These are phyloP conservation scores for Tarsius wallacei DNA, from an alignment of 2,797 vertebrate species.

Conservation along the genomic window DNA sequence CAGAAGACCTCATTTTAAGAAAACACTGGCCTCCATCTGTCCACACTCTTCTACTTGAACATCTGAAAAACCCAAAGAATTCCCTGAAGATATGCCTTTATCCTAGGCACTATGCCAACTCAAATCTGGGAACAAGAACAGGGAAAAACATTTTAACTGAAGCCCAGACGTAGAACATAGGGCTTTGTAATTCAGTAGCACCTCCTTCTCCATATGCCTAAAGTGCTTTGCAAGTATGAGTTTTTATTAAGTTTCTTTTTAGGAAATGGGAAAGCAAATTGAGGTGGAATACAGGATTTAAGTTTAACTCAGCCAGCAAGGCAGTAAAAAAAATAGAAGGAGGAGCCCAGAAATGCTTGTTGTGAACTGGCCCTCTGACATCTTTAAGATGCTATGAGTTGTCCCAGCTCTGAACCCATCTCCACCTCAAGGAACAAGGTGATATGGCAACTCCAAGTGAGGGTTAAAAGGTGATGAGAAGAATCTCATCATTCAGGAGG, in stretches of 20 bases:
- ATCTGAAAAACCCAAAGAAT: not conserved
- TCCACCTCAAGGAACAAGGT: constrained; percentile 7
- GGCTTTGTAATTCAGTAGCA: constrained; percentile 7
- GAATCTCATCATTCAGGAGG: not conserved
- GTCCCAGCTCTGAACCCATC: not conserved
- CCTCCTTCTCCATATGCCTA: not conserved
- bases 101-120: not conserved
- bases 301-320: not conserved
- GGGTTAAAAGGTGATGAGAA: not conserved
- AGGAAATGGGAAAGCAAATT: constrained; percentile 53
- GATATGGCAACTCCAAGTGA: not conserved
- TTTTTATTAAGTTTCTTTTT: not conserved
- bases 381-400: not conserved
- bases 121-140: not conserved
- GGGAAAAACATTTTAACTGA: not conserved
- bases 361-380: not conserved
- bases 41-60: constrained; percentile 14
- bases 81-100: not conserved
- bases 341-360: not conserved
- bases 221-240: constrained; percentile 7
- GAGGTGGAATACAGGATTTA: not conserved
- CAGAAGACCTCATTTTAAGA: constrained; percentile 17
- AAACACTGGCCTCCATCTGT: constrained; percentile 28
- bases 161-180: not conserved
- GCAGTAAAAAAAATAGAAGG: not conserved